These are phyloP conservation scores for Phengaris alcon DNA, from an alignment of 2,888 invertebrate species.

Conservation along the genomic window DNA sequence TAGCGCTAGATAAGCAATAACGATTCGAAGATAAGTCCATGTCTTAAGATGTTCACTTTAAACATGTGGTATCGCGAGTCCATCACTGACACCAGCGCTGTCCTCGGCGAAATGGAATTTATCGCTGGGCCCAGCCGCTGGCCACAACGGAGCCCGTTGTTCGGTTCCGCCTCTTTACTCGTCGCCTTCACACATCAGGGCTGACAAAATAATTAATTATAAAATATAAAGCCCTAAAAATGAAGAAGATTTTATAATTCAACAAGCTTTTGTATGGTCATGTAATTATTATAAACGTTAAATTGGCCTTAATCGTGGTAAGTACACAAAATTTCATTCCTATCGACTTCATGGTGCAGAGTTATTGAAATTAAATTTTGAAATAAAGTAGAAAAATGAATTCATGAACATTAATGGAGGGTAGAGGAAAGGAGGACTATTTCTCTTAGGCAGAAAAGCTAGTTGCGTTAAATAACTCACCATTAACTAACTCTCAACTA, in stretches of 20 bases:
- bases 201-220: conserved; percentile 46
- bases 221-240: neutral
- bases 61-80: conserved; percentile 55
- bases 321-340: too few species aligned
- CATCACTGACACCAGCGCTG: conserved; percentile 62
- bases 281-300: neutral
- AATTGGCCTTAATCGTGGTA: too few species aligned
- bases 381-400: neutral
- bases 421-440: too few species aligned
- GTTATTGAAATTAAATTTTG: too few species aligned
- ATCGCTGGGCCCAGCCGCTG: conserved; percentile 45
- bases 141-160: conserved; percentile 65
- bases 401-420: neutral
- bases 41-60: conserved; percentile 1
- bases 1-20: neutral
- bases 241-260: too few species aligned
- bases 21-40: neutral
- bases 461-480: too few species aligned
- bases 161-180: conserved; percentile 61
- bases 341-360: neutral
- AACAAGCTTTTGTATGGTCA: too few species aligned
- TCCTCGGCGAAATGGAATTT: conserved; percentile 70
- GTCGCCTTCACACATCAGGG: conserved; percentile 49
- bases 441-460: too few species aligned
- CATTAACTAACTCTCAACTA: too few species aligned